phyloP scores from a whole-genome alignment of 2,113 vertebrate species.

The Istiophorus platypterus region DNA sequence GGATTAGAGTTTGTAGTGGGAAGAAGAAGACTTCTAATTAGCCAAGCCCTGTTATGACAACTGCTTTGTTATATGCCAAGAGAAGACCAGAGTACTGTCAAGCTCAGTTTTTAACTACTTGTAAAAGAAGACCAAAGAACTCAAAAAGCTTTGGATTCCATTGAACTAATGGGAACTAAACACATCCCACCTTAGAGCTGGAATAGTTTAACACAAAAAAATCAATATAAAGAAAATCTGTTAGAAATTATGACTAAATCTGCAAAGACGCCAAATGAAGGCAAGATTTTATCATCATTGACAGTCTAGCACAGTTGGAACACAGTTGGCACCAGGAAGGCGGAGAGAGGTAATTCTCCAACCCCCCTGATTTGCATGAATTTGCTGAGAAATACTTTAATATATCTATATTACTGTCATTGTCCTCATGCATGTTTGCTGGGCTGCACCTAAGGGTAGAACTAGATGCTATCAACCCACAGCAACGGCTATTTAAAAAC shows the following conservation, averaged over 20 bases:
- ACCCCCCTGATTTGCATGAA: conserved; percentile 58
- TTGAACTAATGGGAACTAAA: conserved; percentile 27
- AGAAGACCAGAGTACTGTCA: conserved; percentile 24
- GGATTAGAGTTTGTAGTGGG: conserved; percentile 38
- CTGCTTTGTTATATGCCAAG: conserved; percentile 39
- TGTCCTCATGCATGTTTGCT: conserved; percentile 39
- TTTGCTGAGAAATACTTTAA: conserved; percentile 52
- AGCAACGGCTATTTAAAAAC: conserved; percentile 42
- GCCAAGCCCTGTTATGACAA: conserved; percentile 1
- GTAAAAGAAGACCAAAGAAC: conserved; percentile 18
- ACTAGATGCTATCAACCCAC: conserved; percentile 24
- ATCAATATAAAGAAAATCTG: conserved; percentile 18
- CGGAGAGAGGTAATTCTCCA: conserved; percentile 17
- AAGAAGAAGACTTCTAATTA: conserved; percentile 49
- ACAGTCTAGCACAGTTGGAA: conserved; percentile 34
- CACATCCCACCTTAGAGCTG: not conserved
- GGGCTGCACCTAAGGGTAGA: conserved; percentile 43
- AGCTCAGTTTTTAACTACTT: conserved; percentile 19
- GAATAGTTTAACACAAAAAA: conserved; percentile 31
- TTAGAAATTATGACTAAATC: conserved; percentile 27
- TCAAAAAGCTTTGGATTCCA: conserved; percentile 18
- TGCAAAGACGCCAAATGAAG: conserved; percentile 29
- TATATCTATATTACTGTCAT: conserved; percentile 77
- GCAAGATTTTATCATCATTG: conserved; percentile 30
- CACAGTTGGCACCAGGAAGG: conserved; percentile 5